phyloP scores from a whole-genome alignment of 2,797 vertebrate species.

The Stomatorhinus walkeri region DNA sequence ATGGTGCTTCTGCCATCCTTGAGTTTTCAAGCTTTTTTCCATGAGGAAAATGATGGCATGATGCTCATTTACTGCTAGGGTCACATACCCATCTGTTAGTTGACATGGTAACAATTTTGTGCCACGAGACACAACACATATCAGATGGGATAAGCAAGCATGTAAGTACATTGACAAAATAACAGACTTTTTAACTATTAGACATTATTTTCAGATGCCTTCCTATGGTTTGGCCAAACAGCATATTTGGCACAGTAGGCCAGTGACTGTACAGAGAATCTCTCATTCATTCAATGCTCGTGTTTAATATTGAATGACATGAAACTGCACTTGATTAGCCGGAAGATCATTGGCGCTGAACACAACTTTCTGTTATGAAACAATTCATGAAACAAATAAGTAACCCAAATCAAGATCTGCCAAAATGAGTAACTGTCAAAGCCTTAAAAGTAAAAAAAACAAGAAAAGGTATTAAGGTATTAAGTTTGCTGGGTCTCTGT shows the following conservation, averaged over 20 bases:
- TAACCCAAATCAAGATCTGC: background rate
- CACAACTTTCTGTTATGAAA: background rate
- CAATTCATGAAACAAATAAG: background rate
- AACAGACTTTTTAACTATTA: background rate
- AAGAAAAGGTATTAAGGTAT: background rate
- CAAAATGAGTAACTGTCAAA: background rate
- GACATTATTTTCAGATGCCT: background rate
- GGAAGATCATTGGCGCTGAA: background rate
- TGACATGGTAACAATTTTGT: conserved; percentile 13
- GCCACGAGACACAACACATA: background rate
- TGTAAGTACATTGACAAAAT: background rate
- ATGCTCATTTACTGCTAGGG: conserved; percentile 2
- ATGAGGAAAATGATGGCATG: background rate
- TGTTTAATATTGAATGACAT: background rate
- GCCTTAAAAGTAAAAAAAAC: background rate
- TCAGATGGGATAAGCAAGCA: background rate
- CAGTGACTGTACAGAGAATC: background rate
- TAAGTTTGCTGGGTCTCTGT: background rate
- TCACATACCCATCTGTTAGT: background rate
- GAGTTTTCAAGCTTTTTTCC: background rate
- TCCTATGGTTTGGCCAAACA: background rate
- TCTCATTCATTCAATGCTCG: background rate
- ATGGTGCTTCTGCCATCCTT: background rate
- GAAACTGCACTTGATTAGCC: background rate
- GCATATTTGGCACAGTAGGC: background rate